A percentile compares a stretch with the other conserved stretches of the same genome.
phyloP scores from a whole-genome alignment of 1,140 invertebrate genomes.

The Mizuhopecten yessoensis region DNA sequence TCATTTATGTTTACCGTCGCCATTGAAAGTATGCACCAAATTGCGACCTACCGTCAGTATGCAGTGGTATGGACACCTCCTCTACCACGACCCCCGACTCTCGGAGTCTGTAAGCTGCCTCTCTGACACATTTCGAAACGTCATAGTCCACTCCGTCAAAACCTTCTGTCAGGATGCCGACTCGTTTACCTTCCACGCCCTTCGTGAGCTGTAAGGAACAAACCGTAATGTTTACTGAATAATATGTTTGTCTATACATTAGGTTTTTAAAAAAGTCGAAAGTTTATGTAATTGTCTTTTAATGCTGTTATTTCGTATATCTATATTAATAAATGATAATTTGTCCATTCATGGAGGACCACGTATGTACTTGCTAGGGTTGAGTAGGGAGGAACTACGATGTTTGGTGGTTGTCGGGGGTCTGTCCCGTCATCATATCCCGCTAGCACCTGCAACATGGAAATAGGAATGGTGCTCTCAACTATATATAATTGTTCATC shows the following conservation, averaged over 20 bases:
- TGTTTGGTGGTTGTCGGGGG: slow-evolving; percentile 63
- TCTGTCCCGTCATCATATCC: slow-evolving; percentile 77
- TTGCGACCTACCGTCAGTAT: slow-evolving; percentile 54
- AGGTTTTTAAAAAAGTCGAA: too few relatives aligned
- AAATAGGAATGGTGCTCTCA: too few relatives aligned
- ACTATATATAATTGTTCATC: too few relatives aligned
- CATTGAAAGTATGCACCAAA: too few relatives aligned
- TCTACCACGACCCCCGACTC: slow-evolving; percentile 54
- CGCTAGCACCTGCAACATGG: slow-evolving; percentile 78
- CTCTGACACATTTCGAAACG: slow-evolving; percentile 41
- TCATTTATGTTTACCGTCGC: too few relatives aligned
- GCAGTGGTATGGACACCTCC: slow-evolving; percentile 63
- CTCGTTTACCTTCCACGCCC: slow-evolving; percentile 42
- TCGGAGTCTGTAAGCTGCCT: slow-evolving; percentile 43
- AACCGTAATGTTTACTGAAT: too few relatives aligned
- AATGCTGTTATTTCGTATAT: too few relatives aligned
- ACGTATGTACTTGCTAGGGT: slow-evolving; percentile 68
- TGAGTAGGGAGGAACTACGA: slow-evolving; percentile 67
- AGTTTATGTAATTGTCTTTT: too few relatives aligned
- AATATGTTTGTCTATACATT: too few relatives aligned
- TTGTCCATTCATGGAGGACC: too few relatives aligned
- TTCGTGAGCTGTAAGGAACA: slow-evolving; percentile 43
- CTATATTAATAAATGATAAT: too few relatives aligned
- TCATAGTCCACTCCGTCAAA: slow-evolving; percentile 44
- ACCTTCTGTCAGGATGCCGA: slow-evolving; percentile 46